These are phyloP conservation scores for Acromyrmex charruanus DNA, from an alignment of 1,140 invertebrate genomes.

Conservation along the genomic window DNA sequence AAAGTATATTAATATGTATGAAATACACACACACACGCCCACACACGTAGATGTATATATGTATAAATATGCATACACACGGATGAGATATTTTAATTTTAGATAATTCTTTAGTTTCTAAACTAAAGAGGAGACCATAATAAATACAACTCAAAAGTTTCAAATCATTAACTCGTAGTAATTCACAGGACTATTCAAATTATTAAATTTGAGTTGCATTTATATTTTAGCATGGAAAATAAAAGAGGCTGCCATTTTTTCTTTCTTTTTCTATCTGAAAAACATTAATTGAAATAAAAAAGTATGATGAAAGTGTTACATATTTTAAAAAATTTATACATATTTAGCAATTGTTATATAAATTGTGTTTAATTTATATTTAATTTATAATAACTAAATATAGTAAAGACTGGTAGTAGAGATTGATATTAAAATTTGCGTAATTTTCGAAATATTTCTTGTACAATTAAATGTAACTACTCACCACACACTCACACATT, in stretches of 20 bases:
- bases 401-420: background rate
- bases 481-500: conserved; percentile 48
- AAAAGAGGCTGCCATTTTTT: background rate
- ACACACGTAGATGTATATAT: background rate
- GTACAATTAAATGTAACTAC: conserved; percentile 29
- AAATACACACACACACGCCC: background rate
- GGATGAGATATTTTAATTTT: background rate
- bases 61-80: background rate
- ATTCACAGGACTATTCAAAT: background rate
- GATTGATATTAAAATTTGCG: background rate
- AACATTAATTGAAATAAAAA: conserved; percentile 1
- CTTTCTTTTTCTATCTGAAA: background rate
- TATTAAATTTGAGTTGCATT: conserved; percentile 21
- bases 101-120: background rate
- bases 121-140: background rate
- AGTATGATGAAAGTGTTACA: conserved; percentile 8
- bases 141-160: conserved; percentile 18
- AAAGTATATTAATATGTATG: conserved; percentile 3
- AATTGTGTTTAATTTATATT: background rate
- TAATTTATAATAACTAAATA: conserved; percentile 15
- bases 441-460: background rate
- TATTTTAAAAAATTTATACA: conserved; percentile 23
- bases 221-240: background rate
- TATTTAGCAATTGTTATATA: background rate
- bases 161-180: background rate